phyloP scores from a whole-genome alignment of 2,797 vertebrate species.

The Schizothorax lantsangensis region DNA sequence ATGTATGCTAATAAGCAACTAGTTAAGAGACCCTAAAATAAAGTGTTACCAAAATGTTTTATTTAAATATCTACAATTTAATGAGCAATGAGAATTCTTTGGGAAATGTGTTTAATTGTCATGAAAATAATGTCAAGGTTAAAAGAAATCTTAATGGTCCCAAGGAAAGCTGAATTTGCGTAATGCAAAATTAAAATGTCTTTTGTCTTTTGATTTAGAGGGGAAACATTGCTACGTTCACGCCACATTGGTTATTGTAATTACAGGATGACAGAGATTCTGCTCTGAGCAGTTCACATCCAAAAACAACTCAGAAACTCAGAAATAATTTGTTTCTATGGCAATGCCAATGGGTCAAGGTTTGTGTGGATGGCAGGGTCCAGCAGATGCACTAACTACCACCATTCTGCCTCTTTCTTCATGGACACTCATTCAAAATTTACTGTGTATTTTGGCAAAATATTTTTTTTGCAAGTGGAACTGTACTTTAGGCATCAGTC shows the following conservation, averaged over 20 bases:
- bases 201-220: background rate
- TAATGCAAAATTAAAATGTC: background rate
- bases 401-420: background rate
- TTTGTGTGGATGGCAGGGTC: background rate
- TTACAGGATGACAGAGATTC: background rate
- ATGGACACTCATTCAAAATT: background rate
- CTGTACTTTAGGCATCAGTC: background rate
- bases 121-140: background rate
- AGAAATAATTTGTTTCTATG: background rate
- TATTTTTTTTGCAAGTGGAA: background rate
- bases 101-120: slow-evolving; percentile 8
- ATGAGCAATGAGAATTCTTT: background rate
- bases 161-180: background rate
- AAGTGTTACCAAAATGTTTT: too few species aligned
- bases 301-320: background rate
- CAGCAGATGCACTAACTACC: background rate
- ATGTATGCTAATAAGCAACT: too few species aligned
- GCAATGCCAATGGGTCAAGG: background rate
- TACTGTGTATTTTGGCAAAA: background rate
- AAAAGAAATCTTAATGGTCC: background rate
- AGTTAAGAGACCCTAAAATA: too few species aligned
- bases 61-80: background rate
- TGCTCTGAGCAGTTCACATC: background rate
- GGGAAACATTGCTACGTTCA: background rate
- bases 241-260: background rate